Evolutionary conservation across 1,140 invertebrate species (phyloP).

Genomic region (Drosophila grimshawi): DNA sequence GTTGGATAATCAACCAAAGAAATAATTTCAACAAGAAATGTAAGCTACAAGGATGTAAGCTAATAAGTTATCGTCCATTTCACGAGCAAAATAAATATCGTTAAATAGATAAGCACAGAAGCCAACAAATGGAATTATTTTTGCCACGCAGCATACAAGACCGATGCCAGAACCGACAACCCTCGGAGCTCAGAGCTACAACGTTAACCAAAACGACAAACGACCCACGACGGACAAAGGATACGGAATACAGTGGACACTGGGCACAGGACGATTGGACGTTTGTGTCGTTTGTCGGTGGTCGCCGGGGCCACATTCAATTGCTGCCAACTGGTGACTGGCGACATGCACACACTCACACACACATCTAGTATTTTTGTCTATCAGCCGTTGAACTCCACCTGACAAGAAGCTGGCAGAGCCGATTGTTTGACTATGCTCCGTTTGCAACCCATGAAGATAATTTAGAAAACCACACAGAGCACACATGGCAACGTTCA

Average conservation of each 20-base stretch:
- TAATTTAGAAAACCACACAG: conserved; percentile 53
- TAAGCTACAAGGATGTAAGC: conserved; percentile 37
- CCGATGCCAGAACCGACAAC: conserved; percentile 1
- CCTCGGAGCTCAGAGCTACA: conserved; percentile 1
- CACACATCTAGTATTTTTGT: conserved; percentile 4
- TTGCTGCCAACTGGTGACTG: conserved; percentile 42
- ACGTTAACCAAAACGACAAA: conserved; percentile 25
- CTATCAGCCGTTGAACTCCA: background rate
- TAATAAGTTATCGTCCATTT: conserved; percentile 43
- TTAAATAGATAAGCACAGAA: conserved; percentile 70
- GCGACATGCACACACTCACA: background rate
- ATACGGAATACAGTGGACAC: conserved; percentile 10
- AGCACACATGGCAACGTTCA: conserved; percentile 23
- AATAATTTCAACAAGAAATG: background rate
- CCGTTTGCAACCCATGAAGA: conserved; percentile 32
- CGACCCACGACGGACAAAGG: conserved; percentile 31
- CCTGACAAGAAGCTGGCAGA: conserved; percentile 19
- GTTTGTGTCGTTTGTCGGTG: conserved; percentile 39
- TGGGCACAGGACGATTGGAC: conserved; percentile 6
- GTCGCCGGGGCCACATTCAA: conserved; percentile 47
- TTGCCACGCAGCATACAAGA: conserved; percentile 25
- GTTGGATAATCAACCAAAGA: background rate
- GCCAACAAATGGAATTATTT: conserved; percentile 72
- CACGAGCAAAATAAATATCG: conserved; percentile 68
- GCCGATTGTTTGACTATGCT: conserved; percentile 42